Evolutionary conservation across 2,888 invertebrate genomes (phyloP), one percentile per base, ranked within the genome.

Genomic region (Maniola hyperantus): DNA sequence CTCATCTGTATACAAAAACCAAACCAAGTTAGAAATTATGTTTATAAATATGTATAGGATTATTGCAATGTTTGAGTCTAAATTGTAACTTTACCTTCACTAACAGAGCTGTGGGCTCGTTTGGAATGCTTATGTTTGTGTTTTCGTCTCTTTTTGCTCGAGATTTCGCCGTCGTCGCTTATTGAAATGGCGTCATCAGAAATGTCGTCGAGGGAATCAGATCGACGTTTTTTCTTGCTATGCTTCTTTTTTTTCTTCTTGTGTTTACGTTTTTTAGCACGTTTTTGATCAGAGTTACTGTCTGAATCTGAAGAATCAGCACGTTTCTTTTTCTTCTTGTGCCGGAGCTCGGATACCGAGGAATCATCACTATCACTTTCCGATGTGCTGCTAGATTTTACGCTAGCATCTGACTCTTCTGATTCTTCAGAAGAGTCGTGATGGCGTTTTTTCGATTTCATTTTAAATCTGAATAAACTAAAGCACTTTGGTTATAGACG

Each of bases 181-280:
- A 81, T 78, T 8, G 86, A 86, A 55, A 83, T 73, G 36, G 82
- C 84, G 59, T 84, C 85, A 1, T 74, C 82, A 2, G 88, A 87
- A 8, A 76, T 80, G 68, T 80, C 79, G 4, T 77, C 83, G 5
- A 76, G 81, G 1, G 91, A 89, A 65, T 78, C 82, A 0, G 85
- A 82, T 44, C 87, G 89, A 68, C 86, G 82, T 73, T 90, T 92
- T 77, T 87, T 91, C 77, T 93, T 93, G 15, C 77, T 79, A 67
- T 92, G 92, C 75, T 92, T 92, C 82, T 89, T 91, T 81, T 92
- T 93, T 81, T 93, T 93, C 74, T 92, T 92, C 82, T 92, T 92
- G 67, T 92, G 92, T 73, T 92, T 93, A 20, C 91, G 88, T 79
- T 91, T 92, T 71, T 92, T 92, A 5, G 83, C 76, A 20, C 88